phyloP scores from a whole-genome alignment of 2,888 invertebrate genomes.

The Coleophora flavipennella region DNA sequence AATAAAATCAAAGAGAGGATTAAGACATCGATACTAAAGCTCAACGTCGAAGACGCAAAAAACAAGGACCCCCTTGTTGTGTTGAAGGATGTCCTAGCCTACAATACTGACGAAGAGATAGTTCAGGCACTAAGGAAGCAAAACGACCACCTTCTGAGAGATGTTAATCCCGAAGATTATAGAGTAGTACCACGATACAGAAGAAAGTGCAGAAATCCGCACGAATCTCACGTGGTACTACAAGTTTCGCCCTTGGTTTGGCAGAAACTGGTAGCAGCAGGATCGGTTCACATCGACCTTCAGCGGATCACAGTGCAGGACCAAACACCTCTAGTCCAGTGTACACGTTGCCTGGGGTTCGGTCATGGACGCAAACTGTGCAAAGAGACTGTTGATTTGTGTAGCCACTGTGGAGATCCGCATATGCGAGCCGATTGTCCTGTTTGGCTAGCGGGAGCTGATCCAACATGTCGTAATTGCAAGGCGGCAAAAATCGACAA shows the following conservation, averaged over 20 bases:
- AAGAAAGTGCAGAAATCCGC: not conserved
- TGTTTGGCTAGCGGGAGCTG: not conserved
- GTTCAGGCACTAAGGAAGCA: not conserved
- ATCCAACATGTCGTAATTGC: constrained; percentile 4
- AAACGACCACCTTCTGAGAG: not conserved
- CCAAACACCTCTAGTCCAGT: constrained; percentile 15
- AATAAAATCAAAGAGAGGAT: not conserved
- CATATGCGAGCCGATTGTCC: not conserved
- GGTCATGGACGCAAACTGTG: not conserved
- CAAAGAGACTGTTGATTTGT: not conserved
- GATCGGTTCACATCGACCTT: constrained; percentile 13
- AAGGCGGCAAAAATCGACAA: not conserved
- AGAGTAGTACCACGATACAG: not conserved
- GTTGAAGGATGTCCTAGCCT: constrained; percentile 1
- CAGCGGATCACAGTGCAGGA: constrained; percentile 10
- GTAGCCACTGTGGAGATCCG: not conserved
- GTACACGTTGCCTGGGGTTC: not conserved
- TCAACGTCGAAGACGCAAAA: constrained; percentile 1
- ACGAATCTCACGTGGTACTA: not conserved
- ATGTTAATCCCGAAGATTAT: not conserved
- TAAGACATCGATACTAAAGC: not conserved
- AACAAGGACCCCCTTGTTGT: constrained; percentile 9
- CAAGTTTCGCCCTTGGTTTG: constrained; percentile 8
- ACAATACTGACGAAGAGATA: not conserved
- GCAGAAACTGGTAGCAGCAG: constrained; percentile 3